These are phyloP conservation scores for Vanessa atalanta DNA, from an alignment of 1,140 invertebrate genomes.

Conservation along the genomic window DNA sequence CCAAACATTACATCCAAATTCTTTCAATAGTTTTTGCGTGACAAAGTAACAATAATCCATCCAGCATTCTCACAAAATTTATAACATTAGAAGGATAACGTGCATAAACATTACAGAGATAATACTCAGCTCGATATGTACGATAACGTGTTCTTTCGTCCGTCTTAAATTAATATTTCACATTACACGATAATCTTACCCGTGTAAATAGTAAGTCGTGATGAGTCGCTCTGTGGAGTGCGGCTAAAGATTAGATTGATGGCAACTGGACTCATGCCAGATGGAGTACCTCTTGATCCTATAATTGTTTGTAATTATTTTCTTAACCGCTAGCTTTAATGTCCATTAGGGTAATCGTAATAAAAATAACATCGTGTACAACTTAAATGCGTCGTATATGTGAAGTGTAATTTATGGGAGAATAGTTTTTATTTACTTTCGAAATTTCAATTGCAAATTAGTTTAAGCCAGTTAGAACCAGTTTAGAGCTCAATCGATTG, in stretches of 20 bases:
- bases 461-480: too few species aligned
- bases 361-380: not conserved
- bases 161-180: conserved; percentile 15
- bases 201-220: conserved; percentile 7
- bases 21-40: too few species aligned
- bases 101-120: not conserved
- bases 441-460: too few species aligned
- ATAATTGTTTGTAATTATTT: conserved; percentile 10
- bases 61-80: too few species aligned
- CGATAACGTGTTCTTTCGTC: not conserved
- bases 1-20: too few species aligned
- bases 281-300: not conserved
- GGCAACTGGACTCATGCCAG: not conserved
- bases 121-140: not conserved
- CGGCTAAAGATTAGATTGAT: conserved; percentile 5
- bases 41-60: too few species aligned
- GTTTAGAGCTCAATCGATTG: too few species aligned
- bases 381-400: too few species aligned
- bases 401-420: too few species aligned
- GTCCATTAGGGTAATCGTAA: not conserved
- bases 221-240: not conserved
- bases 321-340: not conserved
- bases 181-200: conserved; percentile 7
- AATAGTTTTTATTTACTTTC: too few species aligned
- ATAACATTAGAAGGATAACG: not conserved